These are phyloP conservation scores for Didymodactylos carnosus DNA, from an alignment of 2,888 invertebrate genomes.

Conservation along the genomic window DNA sequence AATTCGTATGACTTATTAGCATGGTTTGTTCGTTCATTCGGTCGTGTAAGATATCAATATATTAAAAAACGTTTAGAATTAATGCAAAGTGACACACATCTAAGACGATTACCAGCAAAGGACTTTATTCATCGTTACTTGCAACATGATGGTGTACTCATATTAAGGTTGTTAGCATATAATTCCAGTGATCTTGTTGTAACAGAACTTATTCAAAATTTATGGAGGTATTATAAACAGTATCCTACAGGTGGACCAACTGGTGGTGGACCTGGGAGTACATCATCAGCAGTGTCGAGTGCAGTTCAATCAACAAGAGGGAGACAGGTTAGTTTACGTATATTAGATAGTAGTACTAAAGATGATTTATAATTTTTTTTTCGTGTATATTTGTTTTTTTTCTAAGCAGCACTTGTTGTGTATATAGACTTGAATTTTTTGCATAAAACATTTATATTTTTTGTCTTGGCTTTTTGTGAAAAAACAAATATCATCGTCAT, in stretches of 20 bases:
- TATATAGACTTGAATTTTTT: too few relatives aligned
- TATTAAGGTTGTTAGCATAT: constrained; percentile 7
- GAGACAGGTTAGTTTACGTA: background rate
- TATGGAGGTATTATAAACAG: constrained; percentile 11
- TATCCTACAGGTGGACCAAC: background rate
- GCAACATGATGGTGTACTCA: constrained; percentile 13
- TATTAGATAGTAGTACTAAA: too few relatives aligned
- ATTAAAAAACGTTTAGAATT: constrained; percentile 13
- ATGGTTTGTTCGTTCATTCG: constrained; percentile 13
- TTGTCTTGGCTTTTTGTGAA: too few relatives aligned
- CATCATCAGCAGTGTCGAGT: background rate
- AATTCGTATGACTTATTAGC: constrained; percentile 12
- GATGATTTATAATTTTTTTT: too few relatives aligned
- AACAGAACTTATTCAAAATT: constrained; percentile 9
- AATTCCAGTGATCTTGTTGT: constrained; percentile 14
- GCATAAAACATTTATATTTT: too few relatives aligned
- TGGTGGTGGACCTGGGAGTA: background rate
- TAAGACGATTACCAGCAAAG: constrained; percentile 10
- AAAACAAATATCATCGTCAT: too few relatives aligned
- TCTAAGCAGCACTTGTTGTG: too few relatives aligned
- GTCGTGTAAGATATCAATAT: constrained; percentile 13
- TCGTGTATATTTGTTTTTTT: too few relatives aligned
- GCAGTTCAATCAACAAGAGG: background rate
- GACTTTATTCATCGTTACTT: constrained; percentile 14
- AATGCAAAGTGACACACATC: constrained; percentile 14